Percentiles rank a stretch among this genome's conserved stretches.
Conservation (phyloP, 2,113 vertebrate genomes). For the Macrotus californicus region DNA sequence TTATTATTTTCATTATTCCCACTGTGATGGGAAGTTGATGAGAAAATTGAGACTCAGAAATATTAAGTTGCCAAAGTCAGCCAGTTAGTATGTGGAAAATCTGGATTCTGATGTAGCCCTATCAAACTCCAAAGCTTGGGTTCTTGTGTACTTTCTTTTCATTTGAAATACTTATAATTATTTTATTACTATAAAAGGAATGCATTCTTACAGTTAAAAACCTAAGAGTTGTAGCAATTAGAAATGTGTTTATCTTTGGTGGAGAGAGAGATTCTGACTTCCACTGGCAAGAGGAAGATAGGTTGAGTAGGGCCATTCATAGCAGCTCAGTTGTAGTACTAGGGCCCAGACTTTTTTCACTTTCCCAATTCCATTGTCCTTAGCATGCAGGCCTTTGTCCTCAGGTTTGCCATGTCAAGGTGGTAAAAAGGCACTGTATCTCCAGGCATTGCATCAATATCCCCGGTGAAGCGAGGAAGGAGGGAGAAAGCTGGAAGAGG, state of each 20-base stretch:
- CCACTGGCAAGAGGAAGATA: too few species aligned
- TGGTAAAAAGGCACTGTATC: neutral
- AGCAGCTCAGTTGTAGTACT: neutral
- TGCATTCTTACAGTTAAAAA: neutral
- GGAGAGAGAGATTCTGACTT: neutral
- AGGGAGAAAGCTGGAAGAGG: neutral
- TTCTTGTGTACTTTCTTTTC: neutral
- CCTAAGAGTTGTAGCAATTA: neutral
- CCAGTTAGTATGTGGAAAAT: neutral
- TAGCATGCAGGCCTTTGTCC: neutral
- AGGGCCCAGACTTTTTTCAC: neutral
- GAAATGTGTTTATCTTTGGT: neutral
- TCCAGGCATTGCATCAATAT: neutral
- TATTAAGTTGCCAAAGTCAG: neutral
- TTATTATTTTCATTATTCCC: neutral
- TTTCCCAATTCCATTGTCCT: neutral
- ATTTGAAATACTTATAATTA: neutral
- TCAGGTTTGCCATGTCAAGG: neutral
- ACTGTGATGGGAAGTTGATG: neutral
- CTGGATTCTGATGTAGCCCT: neutral
- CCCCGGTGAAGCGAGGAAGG: neutral
- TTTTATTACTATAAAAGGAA: conserved; percentile 16
- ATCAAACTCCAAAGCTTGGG: neutral
- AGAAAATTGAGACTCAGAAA: neutral
- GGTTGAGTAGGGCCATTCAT: neutral